phyloP scores from a whole-genome alignment of 30 jellyfish, hydroid and myxozoan genomes.

The Calvadosia cruxmelitensis region DNA sequence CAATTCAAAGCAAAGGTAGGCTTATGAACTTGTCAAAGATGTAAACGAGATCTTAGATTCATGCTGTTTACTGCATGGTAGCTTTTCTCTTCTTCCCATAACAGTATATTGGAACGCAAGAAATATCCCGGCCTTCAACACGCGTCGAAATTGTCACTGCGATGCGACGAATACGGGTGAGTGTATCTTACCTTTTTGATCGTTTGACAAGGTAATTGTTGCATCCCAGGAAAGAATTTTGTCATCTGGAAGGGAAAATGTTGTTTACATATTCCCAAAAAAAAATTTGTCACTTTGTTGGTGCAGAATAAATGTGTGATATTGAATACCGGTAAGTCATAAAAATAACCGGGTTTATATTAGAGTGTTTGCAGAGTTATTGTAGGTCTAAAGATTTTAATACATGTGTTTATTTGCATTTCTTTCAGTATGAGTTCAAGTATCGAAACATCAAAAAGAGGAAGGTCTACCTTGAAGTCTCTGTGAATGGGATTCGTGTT shows the following conservation, averaged over 20 bases:
- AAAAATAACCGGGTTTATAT: no score
- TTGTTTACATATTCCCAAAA: background rate
- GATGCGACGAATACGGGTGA: slow-evolving; percentile 86
- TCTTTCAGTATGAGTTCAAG: slow-evolving; percentile 79
- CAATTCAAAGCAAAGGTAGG: slow-evolving; percentile 74
- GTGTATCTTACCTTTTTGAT: background rate
- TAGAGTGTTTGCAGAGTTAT: no score
- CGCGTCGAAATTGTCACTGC: slow-evolving; percentile 94
- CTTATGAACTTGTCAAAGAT: background rate
- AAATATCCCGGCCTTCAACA: slow-evolving; percentile 80
- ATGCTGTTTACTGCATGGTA: background rate
- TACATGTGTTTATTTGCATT: background rate
- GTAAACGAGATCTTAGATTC: background rate
- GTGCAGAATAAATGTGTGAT: no score
- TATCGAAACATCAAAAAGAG: slow-evolving; percentile 88
- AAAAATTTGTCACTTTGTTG: background rate
- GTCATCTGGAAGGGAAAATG: no score
- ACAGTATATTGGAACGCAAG: slow-evolving; percentile 93
- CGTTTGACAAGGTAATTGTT: no score
- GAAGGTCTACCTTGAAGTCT: slow-evolving; percentile 55
- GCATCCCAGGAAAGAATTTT: no score
- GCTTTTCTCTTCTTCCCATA: no score
- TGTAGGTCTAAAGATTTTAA: no score
- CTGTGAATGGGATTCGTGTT: slow-evolving; percentile 77
- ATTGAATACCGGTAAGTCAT: no score